Evolutionary conservation across 1,140 invertebrate genomes (phyloP).

Genomic region (Drosophila pallidifrons): DNA sequence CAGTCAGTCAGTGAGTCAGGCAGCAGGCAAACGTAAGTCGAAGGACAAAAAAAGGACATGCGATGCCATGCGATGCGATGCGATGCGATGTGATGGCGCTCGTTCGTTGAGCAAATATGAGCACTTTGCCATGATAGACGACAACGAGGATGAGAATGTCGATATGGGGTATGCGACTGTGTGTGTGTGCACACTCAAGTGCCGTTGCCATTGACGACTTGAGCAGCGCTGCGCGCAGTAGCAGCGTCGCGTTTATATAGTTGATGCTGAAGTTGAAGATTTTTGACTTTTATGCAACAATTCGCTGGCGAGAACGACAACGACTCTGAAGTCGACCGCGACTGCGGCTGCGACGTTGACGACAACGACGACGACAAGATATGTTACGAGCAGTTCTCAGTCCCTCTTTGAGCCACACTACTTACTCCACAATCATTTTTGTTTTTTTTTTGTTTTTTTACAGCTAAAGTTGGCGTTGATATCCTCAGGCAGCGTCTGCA

Average conservation of each 20-base stretch:
- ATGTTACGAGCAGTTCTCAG: conserved; percentile 50
- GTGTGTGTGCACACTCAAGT: conserved; percentile 61
- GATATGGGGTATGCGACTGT: conserved; percentile 34
- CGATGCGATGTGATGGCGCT: conserved; percentile 18
- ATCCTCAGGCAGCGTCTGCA: conserved; percentile 43
- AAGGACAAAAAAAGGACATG: conserved; percentile 82
- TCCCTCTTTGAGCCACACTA: conserved; percentile 40
- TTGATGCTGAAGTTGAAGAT: conserved; percentile 79
- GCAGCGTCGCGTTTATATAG: conserved; percentile 62
- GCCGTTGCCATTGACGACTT: conserved; percentile 80
- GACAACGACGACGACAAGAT: conserved; percentile 48
- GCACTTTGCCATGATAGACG: conserved; percentile 77
- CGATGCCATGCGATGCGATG: conserved; percentile 51
- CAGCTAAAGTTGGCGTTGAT: conserved; percentile 47
- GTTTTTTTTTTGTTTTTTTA: conserved; percentile 46
- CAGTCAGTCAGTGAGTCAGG: conserved; percentile 54
- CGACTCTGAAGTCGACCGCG: conserved; percentile 7
- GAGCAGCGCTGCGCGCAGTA: conserved; percentile 50
- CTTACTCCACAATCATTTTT: conserved; percentile 30
- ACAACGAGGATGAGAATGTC: conserved; percentile 47
- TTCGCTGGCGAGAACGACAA: conserved; percentile 63
- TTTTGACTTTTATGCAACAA: conserved; percentile 83
- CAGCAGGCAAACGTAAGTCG: conserved; percentile 67
- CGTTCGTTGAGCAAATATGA: conserved; percentile 74
- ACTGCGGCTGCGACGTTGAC: conserved; percentile 18